Evolutionary conservation across 30 jellyfish, hydroid and myxozoan genomes (phyloP), one percentile per base, ranked within the genome.

Genomic region (Aurelia sp.): DNA sequence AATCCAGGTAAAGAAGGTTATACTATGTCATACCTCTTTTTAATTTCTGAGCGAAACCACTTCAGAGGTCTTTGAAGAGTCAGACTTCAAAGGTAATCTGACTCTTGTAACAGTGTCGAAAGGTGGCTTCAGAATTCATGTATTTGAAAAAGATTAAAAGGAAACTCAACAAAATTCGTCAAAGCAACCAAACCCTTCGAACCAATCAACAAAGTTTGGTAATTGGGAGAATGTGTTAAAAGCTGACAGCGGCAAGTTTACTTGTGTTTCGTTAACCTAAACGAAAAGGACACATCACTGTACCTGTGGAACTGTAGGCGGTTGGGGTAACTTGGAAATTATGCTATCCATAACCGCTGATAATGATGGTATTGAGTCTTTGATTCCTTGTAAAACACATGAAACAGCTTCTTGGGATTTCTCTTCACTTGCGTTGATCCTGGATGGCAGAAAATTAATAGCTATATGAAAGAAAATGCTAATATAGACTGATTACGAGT

Each of bases 401-500:
- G 79, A 55, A 31, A 87, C 90, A 52, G 90, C 96, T 71, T 83
- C 84, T 55, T 74, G 80, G 53, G 96, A 76, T 40, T 87, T 87
- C 38, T 52, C 68, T 68, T 74, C 80, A 31, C 75, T 80, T 31
- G 76, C 9, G 31, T 47, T 67, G 41, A 78, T 65, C 73, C 91
- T 82, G 67, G 11, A 17, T 22, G 57, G n/a, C 4, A 22, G 21
- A 33, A 69, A 44, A 44, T 44, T 2, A 8, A 8, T 5, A 44
- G 9, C 55, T 44, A 44, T 0, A 13, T 1, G 9, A 38, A 38
- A 38, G 50, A 8, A 1, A 38, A 38, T 38, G 50, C 50, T 38
- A 27, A 27, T 27, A 27, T 27, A 27, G 33, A 27, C 33, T 27
- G 33, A 0, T 0, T 27, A 27, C 33, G 33, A 27, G 33, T 27